Base-by-base conservation (phyloP, 2,797 vertebrate species). In the Coccyzus lansbergi region DNA sequence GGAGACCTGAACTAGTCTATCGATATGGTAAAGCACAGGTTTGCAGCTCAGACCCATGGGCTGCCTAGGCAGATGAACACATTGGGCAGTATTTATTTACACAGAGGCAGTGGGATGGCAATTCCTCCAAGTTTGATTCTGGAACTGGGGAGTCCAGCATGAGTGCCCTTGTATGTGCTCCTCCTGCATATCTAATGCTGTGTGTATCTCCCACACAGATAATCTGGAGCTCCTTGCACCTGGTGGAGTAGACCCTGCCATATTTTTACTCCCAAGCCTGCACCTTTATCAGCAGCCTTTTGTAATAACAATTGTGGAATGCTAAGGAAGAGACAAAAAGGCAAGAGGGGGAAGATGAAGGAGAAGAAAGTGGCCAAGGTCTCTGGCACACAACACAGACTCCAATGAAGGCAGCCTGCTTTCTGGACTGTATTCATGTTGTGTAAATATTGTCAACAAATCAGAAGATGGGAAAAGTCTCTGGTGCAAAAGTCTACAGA, bases 81-180 rank as follows among this genome's bases (percentile, higher is more conserved):
- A 31, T 26, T 26, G 33, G 56, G 31, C 20, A 85, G 75, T 28
- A 21, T 55, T 80, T 83, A 81, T 81, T 38, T 24, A 36, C 36
- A 31, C 0, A 0, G 15, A 2, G 8, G 7, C 1, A 2, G 21
- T 70, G 31, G 31, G 52, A 63, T 63, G 18, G 14, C 60, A 87
- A 26, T 62, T 79, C 28, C 28, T 89, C 19, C 64, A 70, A 46
- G 33, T 44, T 77, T 81, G 63, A 63, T 75, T 81, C 25, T 44
- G 58, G 29, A 53, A 48, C 20, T 56, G 10, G 0, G 1, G 20
- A 87, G 16, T 67, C 42, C 60, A 60, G 40, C 53, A 60, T 0
- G 1, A 78, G 16, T 28, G 46, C 21, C n/a, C 6, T 38, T 58
- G 15, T n/a, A 20, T 9, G 26, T 49, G 11, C 15, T 36, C 34